Base-by-base conservation (phyloP, 2,888 invertebrate species). In the Caenorhabditis afra region DNA sequence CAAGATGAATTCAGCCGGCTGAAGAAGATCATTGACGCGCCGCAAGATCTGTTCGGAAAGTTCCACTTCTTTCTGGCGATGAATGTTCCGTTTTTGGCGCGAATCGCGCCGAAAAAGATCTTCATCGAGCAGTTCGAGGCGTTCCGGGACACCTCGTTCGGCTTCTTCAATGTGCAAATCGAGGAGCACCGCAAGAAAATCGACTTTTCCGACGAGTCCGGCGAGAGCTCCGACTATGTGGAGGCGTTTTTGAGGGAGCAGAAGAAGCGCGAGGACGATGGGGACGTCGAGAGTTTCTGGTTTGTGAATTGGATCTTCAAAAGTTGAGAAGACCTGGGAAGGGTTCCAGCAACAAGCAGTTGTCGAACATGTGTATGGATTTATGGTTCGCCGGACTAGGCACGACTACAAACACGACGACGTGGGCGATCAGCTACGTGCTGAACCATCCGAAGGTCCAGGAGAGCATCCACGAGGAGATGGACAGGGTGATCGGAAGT, bases 191-290 rank as follows among this genome's bases (percentile, higher is more conserved):
- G 67, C 12, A 47, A 64, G 52, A 50, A 82, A 14, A 71, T 82
- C 10, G 64, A 79, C 39, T 67, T 75, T 23, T 62, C 20, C 45
- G 76, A 35, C 35, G 8, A 49, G 47, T 29, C 29, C 7, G 29
- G 29, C n/a, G 73, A 73, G 12, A 53, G 29, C 14, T 49, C 44
- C 10, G 81, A 81, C 49, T 82, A 64, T 57, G 76, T 73, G 3
- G 82, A 82, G 53, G 64, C 73, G 11, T 82, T 65, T 61, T 39
- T 82, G 45, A 80, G 80, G 45, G 82, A 79, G 29, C 64, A 76
- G 58, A 74, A 66, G 55, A 52, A 58, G 11, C 14, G 75, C 37
- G 67, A 73, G 55, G 66, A 37, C 11, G 41, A 70, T 4, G 78
- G 74, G 11, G 78, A 81, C 12, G 12, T 16, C 2, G 74, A 65